Conservation (phyloP, 2,888 invertebrate species). For the Xestobium rufovillosum region DNA sequence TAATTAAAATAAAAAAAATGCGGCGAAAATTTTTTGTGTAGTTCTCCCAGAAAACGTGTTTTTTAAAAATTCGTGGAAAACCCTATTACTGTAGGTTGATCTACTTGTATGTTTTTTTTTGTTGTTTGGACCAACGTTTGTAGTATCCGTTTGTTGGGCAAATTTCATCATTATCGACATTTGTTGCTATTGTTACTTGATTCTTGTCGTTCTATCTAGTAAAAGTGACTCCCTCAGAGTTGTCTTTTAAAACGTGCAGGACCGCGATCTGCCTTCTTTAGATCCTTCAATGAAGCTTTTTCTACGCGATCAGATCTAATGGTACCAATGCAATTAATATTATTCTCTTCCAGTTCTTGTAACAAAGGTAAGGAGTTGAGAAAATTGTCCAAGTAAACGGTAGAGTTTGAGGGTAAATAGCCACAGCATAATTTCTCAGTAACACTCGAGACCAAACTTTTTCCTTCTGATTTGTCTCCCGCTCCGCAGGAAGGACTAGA, state of each 20-base stretch:
- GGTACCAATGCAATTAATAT: constrained; percentile 10
- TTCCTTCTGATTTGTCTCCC: too few species aligned
- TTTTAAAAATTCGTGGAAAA: too few species aligned
- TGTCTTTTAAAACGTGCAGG: too few species aligned
- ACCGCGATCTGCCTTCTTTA: constrained; percentile 12
- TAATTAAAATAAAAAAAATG: too few species aligned
- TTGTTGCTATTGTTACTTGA: constrained; percentile 17
- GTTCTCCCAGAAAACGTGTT: too few species aligned
- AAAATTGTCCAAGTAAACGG: constrained; percentile 18
- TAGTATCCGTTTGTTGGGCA: constrained; percentile 16
- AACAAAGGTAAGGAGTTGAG: constrained; percentile 17
- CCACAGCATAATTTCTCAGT: constrained; percentile 13
- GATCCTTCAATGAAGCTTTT: constrained; percentile 13
- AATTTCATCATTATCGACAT: constrained; percentile 11
- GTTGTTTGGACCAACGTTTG: constrained; percentile 20
- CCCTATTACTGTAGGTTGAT: too few species aligned
- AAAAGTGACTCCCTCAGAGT: too few species aligned
- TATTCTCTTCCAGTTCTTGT: too few species aligned
- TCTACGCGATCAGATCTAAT: constrained; percentile 10
- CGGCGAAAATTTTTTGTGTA: too few species aligned
- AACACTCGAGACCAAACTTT: constrained; percentile 14
- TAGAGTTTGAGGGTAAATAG: constrained; percentile 12
- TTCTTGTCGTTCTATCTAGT: constrained; percentile 21
- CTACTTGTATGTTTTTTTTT: too few species aligned
- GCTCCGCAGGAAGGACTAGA: constrained; percentile 13